Evolutionary conservation across 1,140 invertebrate species (phyloP).

Genomic region (Nylanderia fulva): DNA sequence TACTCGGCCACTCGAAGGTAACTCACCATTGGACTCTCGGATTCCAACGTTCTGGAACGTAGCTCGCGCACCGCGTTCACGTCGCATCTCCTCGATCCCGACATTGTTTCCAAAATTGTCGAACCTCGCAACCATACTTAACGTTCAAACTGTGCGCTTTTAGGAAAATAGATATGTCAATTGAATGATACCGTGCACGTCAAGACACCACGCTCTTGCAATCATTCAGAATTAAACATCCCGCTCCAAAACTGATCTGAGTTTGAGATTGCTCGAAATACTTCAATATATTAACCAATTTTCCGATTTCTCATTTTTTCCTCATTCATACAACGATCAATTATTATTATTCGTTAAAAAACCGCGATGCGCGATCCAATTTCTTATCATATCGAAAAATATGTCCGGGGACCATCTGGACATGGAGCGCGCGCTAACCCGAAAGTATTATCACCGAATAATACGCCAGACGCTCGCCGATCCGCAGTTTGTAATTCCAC

Average conservation of each 20-base stretch:
- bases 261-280: background rate
- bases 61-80: constrained; percentile 41
- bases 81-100: constrained; percentile 47
- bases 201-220: background rate
- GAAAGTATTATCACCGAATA: constrained; percentile 63
- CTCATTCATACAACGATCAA: background rate
- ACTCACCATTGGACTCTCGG: constrained; percentile 58
- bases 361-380: constrained; percentile 25
- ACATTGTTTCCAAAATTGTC: constrained; percentile 58
- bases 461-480: constrained; percentile 23
- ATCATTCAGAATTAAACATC: background rate
- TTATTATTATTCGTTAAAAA: background rate
- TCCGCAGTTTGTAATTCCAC: constrained; percentile 45
- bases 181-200: background rate
- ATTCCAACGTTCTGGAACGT: constrained; percentile 52
- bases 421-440: too few species aligned
- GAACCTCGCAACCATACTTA: constrained; percentile 12
- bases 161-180: constrained; percentile 12
- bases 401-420: constrained; percentile 2
- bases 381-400: background rate
- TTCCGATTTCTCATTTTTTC: background rate
- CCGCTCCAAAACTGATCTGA: background rate
- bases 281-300: background rate
- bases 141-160: background rate
- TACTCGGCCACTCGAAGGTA: constrained; percentile 58